Conservation (phyloP, 2,888 invertebrate species). For the Trypoxylon attenuatum region DNA sequence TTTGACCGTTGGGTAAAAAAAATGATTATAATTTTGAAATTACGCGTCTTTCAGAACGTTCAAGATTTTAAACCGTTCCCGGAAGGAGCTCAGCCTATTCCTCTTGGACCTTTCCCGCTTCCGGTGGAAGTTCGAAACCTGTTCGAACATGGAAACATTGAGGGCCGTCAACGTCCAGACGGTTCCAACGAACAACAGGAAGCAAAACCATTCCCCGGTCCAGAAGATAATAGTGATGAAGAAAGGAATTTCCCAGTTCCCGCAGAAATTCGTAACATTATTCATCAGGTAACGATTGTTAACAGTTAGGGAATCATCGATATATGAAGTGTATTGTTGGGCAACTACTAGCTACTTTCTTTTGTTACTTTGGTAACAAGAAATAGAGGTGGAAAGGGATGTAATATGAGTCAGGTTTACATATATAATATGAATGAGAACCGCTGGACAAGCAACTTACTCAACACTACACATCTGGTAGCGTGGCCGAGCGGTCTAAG, state of each 20-base stretch:
- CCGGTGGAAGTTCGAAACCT: conserved; percentile 68
- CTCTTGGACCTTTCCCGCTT: conserved; percentile 63
- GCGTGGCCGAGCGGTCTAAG: conserved; percentile 72
- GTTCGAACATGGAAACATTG: conserved; percentile 67
- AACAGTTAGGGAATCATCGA: too few species aligned
- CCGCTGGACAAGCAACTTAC: conserved; percentile 12
- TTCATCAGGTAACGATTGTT: conserved; percentile 65
- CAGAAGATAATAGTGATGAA: conserved; percentile 65
- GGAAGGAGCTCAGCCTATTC: conserved; percentile 63
- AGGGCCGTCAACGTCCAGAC: conserved; percentile 60
- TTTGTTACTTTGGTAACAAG: too few species aligned
- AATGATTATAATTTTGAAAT: too few species aligned
- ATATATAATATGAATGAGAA: conserved; percentile 20
- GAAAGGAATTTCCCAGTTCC: conserved; percentile 66
- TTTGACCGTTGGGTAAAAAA: too few species aligned
- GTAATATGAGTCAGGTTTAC: too few species aligned
- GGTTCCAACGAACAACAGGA: conserved; percentile 62
- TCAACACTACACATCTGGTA: conserved; percentile 35
- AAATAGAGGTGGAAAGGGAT: too few species aligned
- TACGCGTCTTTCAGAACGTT: conserved; percentile 33
- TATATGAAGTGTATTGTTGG: too few species aligned
- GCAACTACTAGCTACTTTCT: too few species aligned
- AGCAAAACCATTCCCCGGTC: conserved; percentile 61
- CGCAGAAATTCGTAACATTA: conserved; percentile 65
- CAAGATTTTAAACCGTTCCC: conserved; percentile 70